Evolutionary conservation across 2,797 vertebrate species (phyloP).

Genomic region (Onychomys arenicola): DNA sequence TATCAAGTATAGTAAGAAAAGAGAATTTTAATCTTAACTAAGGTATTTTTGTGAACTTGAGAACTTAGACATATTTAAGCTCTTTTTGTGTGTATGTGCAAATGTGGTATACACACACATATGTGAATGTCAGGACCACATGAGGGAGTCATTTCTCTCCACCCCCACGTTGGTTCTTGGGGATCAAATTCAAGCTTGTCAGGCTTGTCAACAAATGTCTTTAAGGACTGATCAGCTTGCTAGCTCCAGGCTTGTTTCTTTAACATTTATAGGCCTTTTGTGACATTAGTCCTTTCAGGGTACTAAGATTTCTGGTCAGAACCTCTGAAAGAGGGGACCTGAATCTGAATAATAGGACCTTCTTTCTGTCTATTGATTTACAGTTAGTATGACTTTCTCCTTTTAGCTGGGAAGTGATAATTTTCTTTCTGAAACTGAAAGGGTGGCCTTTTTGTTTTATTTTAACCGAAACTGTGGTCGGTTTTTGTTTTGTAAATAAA

Average conservation of each 20-base stretch:
- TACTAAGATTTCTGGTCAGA: conserved; percentile 7
- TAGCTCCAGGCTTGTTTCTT: not conserved
- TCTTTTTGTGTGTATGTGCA: not conserved
- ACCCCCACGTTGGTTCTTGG: not conserved
- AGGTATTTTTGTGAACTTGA: conserved; percentile 38
- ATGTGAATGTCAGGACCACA: not conserved
- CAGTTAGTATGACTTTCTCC: conserved; percentile 26
- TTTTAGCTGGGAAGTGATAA: conserved; percentile 3
- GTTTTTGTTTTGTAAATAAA: not conserved
- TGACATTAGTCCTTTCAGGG: conserved; percentile 14
- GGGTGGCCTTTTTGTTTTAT: not conserved
- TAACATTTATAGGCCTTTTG: conserved; percentile 14
- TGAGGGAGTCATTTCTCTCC: not conserved
- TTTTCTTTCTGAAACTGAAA: conserved; percentile 59
- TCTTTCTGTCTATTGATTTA: conserved; percentile 56
- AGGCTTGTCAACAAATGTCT: not conserved
- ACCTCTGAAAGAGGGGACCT: not conserved
- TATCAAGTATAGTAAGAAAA: not conserved
- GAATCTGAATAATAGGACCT: not conserved
- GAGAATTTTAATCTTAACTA: not conserved
- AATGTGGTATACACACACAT: not conserved
- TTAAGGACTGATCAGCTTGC: not conserved
- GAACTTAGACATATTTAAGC: conserved; percentile 22
- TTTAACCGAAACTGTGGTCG: not conserved
- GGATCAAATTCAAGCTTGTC: not conserved